Evolutionary conservation across 2,888 invertebrate species (phyloP), one percentile per base, ranked within the genome.

Genomic region (Lottia scabra): DNA sequence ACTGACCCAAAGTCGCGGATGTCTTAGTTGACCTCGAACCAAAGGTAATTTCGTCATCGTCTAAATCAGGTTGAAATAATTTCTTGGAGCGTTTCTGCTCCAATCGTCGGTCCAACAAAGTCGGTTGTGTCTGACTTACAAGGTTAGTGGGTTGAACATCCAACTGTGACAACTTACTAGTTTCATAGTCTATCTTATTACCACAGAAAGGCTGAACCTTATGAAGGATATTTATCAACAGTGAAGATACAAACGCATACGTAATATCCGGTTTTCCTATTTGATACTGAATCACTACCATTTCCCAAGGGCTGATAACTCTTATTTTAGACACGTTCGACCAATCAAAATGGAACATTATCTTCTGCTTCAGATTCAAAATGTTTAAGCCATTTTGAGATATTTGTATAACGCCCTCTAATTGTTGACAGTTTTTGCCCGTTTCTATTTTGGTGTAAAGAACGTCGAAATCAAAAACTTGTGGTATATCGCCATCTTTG

Each of bases 261-360:
- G 67, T 74, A 45, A 83, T 63, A 68, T 84, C 84, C 38, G 83
- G 76, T 70, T 79, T 71, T 8, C 84, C 84, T 45, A 83, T 81
- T 30, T 75, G 75, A 56, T 77, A 80, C 56, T 76, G 67, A 68
- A 80, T 77, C 8, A 83, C 72, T 44, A 77, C 74, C 13, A 84
- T 73, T 68, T 84, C 81, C 78, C 80, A 84, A 5, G 82, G 81
- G 10, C 79, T 81, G 1, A 81, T 63, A 4, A 83, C 81, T n/a
- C 76, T 69, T 12, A 84, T 69, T 38, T 74, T 68, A 27, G 84
- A 84, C 16, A 84, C 75, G 65, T 80, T 80, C 2, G 66, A 64
- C 79, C 81, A 81, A 38, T 64, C 72, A 69, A 75, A 83, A 71
- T 80, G 77, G 63, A 81, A 79, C 12, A 82, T 75, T 12, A 74